Conservation (phyloP, 2,888 invertebrate species). For the Pyrrhia umbra region DNA sequence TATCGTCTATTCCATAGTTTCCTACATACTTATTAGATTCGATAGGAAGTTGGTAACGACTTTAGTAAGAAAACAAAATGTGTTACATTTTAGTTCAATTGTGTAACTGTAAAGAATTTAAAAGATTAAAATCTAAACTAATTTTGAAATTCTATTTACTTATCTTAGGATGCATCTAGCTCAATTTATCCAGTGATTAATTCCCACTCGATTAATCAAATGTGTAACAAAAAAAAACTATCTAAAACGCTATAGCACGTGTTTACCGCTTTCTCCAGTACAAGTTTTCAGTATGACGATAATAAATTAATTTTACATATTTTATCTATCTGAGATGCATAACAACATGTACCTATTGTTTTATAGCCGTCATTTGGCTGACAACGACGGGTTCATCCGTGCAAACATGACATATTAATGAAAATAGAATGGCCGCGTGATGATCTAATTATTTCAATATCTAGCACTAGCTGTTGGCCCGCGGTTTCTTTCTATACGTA, state of each 20-base stretch:
- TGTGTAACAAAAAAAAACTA: not conserved
- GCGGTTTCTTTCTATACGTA: not conserved
- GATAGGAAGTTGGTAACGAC: no score
- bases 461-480: not conserved
- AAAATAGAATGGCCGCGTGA: constrained; percentile 65
- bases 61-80: no score
- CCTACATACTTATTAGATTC: no score
- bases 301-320: constrained; percentile 32
- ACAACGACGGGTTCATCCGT: constrained; percentile 57
- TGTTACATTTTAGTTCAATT: no score
- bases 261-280: constrained; percentile 30
- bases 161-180: not conserved
- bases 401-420: constrained; percentile 58
- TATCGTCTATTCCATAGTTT: no score
- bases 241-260: not conserved
- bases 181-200: not conserved
- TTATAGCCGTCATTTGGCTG: constrained; percentile 48
- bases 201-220: not conserved
- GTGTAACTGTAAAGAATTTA: no score
- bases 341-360: constrained; percentile 47
- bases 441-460: constrained; percentile 66
- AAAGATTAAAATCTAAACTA: no score
- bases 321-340: constrained; percentile 9
- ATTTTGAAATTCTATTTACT: no score
- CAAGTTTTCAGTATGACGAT: constrained; percentile 16